Evolutionary conservation across 2,888 invertebrate species (phyloP).

Genomic region (Ichneumoninae sp.): DNA sequence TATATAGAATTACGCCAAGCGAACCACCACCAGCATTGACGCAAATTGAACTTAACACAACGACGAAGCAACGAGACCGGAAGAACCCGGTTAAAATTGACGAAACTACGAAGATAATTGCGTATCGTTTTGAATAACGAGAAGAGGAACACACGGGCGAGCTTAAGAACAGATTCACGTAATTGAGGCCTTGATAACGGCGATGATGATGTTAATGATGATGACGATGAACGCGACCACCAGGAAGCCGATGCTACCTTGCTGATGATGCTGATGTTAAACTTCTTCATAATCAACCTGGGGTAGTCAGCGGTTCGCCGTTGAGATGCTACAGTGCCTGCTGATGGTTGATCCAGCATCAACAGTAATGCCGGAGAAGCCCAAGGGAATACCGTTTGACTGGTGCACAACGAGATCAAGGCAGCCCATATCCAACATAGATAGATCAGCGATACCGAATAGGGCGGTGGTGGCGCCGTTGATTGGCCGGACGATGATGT

Average conservation of each 20-base stretch:
- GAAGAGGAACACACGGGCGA: slow-evolving; percentile 58
- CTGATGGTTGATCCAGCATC: slow-evolving; percentile 37
- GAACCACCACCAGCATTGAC: slow-evolving; percentile 8
- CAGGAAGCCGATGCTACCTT: slow-evolving; percentile 27
- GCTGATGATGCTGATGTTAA: slow-evolving; percentile 34
- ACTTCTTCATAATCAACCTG: slow-evolving; percentile 18
- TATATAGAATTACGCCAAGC: background rate
- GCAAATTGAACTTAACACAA: slow-evolving; percentile 19
- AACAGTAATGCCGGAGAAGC: slow-evolving; percentile 63
- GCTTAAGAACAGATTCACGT: slow-evolving; percentile 40
- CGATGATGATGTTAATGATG: slow-evolving; percentile 33
- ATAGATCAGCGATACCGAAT: slow-evolving; percentile 75
- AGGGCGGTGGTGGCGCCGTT: slow-evolving; percentile 75
- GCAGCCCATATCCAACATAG: slow-evolving; percentile 84
- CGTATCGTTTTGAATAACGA: slow-evolving; percentile 36
- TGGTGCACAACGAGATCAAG: slow-evolving; percentile 83
- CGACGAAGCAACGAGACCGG: slow-evolving; percentile 20
- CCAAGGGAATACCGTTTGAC: slow-evolving; percentile 72
- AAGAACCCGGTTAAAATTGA: slow-evolving; percentile 43
- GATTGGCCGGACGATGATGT: slow-evolving; percentile 82
- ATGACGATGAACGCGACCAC: slow-evolving; percentile 39
- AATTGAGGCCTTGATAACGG: slow-evolving; percentile 32
- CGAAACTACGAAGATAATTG: slow-evolving; percentile 45
- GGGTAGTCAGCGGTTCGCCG: slow-evolving; percentile 9
- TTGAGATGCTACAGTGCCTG: slow-evolving; percentile 43